Evolutionary conservation across 2,888 invertebrate genomes (phyloP).

Genomic region (Parnassius glacialis): DNA sequence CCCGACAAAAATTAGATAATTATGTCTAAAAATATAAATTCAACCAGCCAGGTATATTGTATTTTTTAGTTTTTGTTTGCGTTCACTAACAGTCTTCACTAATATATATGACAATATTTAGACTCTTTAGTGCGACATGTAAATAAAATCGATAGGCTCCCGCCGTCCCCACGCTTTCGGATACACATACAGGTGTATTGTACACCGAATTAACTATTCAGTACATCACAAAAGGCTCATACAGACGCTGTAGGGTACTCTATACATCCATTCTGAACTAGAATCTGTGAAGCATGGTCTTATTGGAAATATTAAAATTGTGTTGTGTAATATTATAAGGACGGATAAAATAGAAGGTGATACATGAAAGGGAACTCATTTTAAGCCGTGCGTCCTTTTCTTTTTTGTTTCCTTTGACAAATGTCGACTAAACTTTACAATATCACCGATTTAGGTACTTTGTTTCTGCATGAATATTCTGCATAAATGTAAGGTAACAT

Average conservation of each 20-base stretch:
- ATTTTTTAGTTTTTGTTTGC: not conserved
- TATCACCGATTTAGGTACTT: too few relatives aligned
- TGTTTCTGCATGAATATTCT: too few relatives aligned
- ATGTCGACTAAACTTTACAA: too few relatives aligned
- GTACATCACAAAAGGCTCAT: constrained; percentile 12
- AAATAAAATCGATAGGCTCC: constrained; percentile 23
- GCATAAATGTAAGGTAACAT: too few relatives aligned
- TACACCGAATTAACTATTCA: constrained; percentile 24
- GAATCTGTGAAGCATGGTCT: constrained; percentile 10
- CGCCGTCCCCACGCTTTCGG: constrained; percentile 11
- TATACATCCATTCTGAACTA: constrained; percentile 8
- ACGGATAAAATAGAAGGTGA: too few relatives aligned
- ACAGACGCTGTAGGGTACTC: constrained; percentile 10
- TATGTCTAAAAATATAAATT: not conserved
- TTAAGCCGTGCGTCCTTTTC: too few relatives aligned
- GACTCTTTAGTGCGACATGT: constrained; percentile 7
- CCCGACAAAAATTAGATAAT: constrained; percentile 4
- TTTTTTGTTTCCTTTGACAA: too few relatives aligned
- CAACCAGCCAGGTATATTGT: not conserved
- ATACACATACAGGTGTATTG: constrained; percentile 24
- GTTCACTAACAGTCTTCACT: constrained; percentile 1
- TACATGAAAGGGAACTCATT: too few relatives aligned
- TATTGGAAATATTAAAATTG: constrained; percentile 18
- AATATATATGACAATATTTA: constrained; percentile 16
- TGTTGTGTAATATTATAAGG: not conserved